Evolutionary conservation across 2,888 invertebrate species (phyloP).

Genomic region (Dasypolia templi): DNA sequence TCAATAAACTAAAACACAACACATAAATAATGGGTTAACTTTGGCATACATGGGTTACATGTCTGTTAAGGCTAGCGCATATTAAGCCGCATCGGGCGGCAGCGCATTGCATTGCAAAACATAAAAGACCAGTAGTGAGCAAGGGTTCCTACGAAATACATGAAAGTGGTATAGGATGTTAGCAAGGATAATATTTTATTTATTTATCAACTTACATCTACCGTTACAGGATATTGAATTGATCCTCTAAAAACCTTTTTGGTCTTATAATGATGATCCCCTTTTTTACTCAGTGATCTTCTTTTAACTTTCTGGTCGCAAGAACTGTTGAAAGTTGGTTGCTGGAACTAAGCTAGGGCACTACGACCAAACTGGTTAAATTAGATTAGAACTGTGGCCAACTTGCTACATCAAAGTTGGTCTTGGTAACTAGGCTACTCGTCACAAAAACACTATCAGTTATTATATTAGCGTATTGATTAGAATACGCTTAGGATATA

Average conservation of each 20-base stretch:
- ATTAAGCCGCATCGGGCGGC: background rate
- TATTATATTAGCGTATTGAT: background rate
- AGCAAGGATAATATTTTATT: too few relatives aligned
- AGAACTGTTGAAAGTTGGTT: background rate
- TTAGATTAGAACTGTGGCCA: background rate
- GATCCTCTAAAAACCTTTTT: background rate
- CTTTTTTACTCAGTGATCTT: background rate
- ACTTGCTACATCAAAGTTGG: background rate
- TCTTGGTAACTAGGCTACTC: background rate
- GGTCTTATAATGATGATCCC: background rate
- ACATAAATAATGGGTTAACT: conserved; percentile 56
- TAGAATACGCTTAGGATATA: background rate
- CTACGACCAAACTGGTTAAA: background rate
- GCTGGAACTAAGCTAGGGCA: background rate
- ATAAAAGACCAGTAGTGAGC: background rate
- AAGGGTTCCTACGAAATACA: background rate
- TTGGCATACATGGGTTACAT: conserved; percentile 42
- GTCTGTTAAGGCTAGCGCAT: conserved; percentile 30
- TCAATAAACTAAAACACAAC: conserved; percentile 57
- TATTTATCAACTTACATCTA: too few relatives aligned
- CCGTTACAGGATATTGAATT: too few relatives aligned
- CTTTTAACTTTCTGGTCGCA: background rate
- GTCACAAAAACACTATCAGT: background rate
- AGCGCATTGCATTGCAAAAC: background rate
- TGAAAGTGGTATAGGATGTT: background rate